Evolutionary conservation across 2,797 vertebrate species (phyloP).

Genomic region (Hypotaenidia okinawae): DNA sequence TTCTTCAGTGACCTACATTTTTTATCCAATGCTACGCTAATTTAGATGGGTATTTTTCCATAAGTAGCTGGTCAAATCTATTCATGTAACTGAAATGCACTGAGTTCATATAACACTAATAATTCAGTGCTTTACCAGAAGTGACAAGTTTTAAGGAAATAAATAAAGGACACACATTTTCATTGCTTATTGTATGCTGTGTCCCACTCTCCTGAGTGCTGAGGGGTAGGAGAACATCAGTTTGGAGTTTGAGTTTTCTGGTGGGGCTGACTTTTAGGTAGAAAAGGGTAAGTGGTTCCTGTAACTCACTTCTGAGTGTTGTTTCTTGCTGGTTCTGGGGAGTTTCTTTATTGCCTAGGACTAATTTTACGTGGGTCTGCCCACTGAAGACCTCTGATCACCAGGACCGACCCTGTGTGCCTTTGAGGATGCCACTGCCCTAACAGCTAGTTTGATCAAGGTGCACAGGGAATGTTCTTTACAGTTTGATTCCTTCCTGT

Average conservation of each 20-base stretch:
- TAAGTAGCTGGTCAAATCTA: not conserved
- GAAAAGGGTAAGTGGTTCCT: not conserved
- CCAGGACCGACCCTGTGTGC: not conserved
- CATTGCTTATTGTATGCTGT: rapidly evolving
- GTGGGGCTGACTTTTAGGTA: not conserved
- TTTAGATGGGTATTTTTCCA: not conserved
- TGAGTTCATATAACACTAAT: not conserved
- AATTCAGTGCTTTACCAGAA: not conserved
- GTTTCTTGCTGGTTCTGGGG: not conserved
- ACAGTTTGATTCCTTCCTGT: not conserved
- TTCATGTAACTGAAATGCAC: not conserved
- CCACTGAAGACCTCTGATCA: not conserved
- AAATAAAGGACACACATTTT: not conserved
- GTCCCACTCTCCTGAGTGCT: not conserved
- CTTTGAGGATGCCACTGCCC: not conserved
- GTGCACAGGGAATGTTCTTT: not conserved
- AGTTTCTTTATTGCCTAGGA: not conserved
- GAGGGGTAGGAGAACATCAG: not conserved
- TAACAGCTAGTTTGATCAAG: not conserved
- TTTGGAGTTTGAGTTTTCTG: not conserved
- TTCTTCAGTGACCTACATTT: not conserved
- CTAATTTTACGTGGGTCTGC: not conserved
- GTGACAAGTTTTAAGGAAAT: not conserved
- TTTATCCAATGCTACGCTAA: not conserved
- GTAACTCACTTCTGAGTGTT: not conserved